Evolutionary conservation across 2,888 invertebrate genomes (phyloP).

Genomic region (Platerodrilus igneus): DNA sequence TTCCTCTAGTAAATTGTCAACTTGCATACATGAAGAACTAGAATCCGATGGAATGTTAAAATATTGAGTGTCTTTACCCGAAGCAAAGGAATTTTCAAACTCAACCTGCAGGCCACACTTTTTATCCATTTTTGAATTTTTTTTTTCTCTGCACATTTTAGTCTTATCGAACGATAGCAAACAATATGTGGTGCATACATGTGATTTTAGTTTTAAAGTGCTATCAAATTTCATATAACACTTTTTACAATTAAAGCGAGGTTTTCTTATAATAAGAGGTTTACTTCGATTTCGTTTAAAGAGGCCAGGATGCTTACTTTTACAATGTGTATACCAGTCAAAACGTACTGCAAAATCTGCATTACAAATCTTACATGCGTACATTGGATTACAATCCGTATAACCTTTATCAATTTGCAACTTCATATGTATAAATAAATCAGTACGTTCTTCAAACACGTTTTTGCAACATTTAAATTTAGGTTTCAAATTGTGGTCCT

Average conservation of each 20-base stretch:
- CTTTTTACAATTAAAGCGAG: background rate
- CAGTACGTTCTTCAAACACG: background rate
- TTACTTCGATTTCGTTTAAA: background rate
- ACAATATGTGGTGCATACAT: no score
- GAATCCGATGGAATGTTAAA: no score
- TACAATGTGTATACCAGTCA: background rate
- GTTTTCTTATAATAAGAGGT: background rate
- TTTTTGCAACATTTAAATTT: conserved; percentile 1
- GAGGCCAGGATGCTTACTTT: background rate
- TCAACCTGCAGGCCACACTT: background rate
- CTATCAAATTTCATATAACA: conserved; percentile 4
- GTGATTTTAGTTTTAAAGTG: background rate
- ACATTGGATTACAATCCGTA: background rate
- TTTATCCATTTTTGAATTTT: background rate
- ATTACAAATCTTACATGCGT: background rate
- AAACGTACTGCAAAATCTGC: background rate
- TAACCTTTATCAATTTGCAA: background rate
- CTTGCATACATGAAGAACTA: no score
- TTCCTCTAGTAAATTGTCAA: no score
- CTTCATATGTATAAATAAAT: conserved; percentile 4
- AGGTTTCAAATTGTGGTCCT: no score
- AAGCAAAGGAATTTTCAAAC: no score
- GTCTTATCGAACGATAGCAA: no score
- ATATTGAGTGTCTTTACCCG: no score
- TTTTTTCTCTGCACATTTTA: no score